Base-by-base conservation (phyloP, 2,888 invertebrate species). In the Acanthosepion pharaonis region DNA sequence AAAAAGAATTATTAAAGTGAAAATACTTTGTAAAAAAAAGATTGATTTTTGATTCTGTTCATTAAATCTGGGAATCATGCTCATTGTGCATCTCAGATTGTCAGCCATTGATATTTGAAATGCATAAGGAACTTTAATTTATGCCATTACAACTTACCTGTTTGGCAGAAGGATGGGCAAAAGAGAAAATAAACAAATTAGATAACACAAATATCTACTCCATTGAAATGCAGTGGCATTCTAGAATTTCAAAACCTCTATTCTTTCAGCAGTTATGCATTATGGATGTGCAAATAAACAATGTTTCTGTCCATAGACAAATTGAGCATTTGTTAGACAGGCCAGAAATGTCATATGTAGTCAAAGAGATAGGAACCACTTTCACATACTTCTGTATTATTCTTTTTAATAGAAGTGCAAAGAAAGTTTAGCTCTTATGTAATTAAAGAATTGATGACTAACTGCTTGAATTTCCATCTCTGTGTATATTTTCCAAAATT, bases 241-340 rank as follows among this genome's bases (percentile, higher is more conserved):
- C 78, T 78, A n/a, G n/a, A 33, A 78, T 78, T 78, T 78, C 78
- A 78, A n/a, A 78, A 20, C n/a, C 33, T 78, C n/a, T 78, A 23
- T 78, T 33, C 78, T n/a, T n/a, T 78, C 78, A 33, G 15, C 78
- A 78, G 15, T 78, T 33, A 78, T 78, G 78, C 78, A 78, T 78
- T 78, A 78, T 78, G n/a, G 78, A 78, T 78, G 78, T 78, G 78
- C n/a, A 33, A 78, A 78, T 78, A 78, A 78, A 78, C 33, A 78
- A 78, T 33, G 11, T 33, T 78, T 11, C 78, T 78, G n/a, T 78
- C 33, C 78, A 78, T 78, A 78, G 33, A 78, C 78, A 78, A 78
- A 78, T 33, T 78, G 33, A n/a, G n/a, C 33, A 33, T 33, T 78
- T 78, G 78, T 23, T 33, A 78, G 78, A 78, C 78, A n/a, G 78